phyloP scores from a whole-genome alignment of 1,140 invertebrate genomes.

The Thalassaphorura encarpata region DNA sequence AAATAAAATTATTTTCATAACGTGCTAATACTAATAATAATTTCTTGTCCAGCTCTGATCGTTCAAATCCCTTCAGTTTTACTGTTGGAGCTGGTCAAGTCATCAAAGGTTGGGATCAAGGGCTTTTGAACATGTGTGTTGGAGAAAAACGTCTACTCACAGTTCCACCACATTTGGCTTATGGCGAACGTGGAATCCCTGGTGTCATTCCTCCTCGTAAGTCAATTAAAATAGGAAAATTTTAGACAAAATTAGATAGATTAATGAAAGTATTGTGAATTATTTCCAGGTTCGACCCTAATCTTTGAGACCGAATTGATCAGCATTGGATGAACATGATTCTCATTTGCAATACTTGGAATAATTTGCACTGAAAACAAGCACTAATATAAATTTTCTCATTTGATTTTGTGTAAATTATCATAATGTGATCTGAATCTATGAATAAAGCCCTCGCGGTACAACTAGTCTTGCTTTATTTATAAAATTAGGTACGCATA shows the following conservation, averaged over 20 bases:
- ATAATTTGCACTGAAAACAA: neutral
- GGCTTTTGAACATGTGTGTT: conserved; percentile 44
- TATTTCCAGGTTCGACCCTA: neutral
- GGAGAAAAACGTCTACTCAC: conserved; percentile 44
- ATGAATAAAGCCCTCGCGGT: too few relatives aligned
- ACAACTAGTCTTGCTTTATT: too few relatives aligned
- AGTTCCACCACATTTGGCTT: conserved; percentile 41
- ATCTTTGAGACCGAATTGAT: neutral
- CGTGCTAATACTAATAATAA: neutral
- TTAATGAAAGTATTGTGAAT: neutral
- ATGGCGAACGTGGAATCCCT: conserved; percentile 41
- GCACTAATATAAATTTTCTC: neutral
- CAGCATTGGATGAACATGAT: neutral
- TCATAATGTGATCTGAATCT: too few relatives aligned
- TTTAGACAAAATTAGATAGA: neutral
- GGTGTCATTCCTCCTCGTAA: conserved; percentile 34
- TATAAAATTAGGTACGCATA: too few relatives aligned
- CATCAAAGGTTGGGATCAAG: conserved; percentile 42
- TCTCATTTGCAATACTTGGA: too few relatives aligned
- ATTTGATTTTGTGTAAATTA: too few relatives aligned
- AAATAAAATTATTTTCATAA: neutral
- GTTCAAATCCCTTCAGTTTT: conserved; percentile 35
- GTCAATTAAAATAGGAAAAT: neutral
- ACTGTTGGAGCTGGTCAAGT: conserved; percentile 35
- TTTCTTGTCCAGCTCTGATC: conserved; percentile 31